Conservation (phyloP, 1,140 invertebrate species). For the Leptoteleia sp. region DNA sequence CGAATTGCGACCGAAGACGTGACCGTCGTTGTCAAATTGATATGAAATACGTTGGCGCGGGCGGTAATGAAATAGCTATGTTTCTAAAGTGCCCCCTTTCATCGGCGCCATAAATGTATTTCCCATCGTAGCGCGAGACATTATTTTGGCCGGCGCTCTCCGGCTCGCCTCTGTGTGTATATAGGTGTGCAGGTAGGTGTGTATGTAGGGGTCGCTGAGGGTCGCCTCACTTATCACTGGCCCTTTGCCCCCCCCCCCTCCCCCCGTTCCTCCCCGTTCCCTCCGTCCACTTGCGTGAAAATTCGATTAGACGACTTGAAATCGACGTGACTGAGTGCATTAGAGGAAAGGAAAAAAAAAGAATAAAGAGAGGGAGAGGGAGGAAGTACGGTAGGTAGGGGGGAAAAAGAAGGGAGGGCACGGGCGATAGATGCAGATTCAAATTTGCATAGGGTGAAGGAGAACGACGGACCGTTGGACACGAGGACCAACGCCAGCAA, state of each 20-base stretch:
- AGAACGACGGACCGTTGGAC: conserved; percentile 37
- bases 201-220: conserved; percentile 2
- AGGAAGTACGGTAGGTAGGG: too few species aligned
- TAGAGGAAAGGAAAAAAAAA: conserved; percentile 39
- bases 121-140: conserved; percentile 25
- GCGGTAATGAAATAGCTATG: conserved; percentile 29
- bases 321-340: conserved; percentile 63
- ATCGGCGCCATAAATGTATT: conserved; percentile 11
- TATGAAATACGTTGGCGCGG: conserved; percentile 8
- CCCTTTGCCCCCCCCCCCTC: conserved; percentile 24
- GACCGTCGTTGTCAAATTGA: conserved; percentile 2
- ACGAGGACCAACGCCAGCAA: conserved; percentile 64
- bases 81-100: conserved; percentile 13
- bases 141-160: conserved; percentile 17
- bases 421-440: conserved; percentile 1
- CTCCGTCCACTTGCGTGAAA: conserved; percentile 49
- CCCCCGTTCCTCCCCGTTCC: too few species aligned
- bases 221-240: conserved; percentile 14
- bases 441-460: conserved; percentile 36
- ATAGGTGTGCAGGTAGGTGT: too few species aligned
- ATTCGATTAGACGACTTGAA: conserved; percentile 72
- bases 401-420: too few species aligned
- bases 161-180: conserved; percentile 3
- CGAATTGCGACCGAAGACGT: conserved; percentile 6
- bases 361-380: too few species aligned